A percentile compares a stretch with the other conserved stretches of the same genome.
Evolutionary conservation across 2,888 invertebrate genomes (phyloP).

Genomic region (Cyrtodaria siliqua): DNA sequence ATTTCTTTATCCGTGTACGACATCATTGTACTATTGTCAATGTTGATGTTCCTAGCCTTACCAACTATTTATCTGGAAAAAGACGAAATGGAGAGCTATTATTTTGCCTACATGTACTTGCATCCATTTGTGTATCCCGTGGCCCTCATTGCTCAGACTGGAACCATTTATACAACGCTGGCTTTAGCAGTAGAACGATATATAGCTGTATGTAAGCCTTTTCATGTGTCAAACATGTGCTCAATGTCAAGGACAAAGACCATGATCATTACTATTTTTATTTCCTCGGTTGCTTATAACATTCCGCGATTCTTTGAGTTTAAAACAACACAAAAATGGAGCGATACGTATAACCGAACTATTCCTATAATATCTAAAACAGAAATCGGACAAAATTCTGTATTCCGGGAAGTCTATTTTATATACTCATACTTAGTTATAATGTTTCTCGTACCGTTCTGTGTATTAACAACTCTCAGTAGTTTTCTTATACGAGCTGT

Average conservation of each 20-base stretch:
- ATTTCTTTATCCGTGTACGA: slow-evolving; percentile 98
- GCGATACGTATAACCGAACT: slow-evolving; percentile 66
- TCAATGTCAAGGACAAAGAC: slow-evolving; percentile 94
- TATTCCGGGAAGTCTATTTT: slow-evolving; percentile 81
- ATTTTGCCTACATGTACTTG: slow-evolving; percentile 91
- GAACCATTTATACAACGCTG: slow-evolving; percentile 94
- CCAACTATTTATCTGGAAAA: slow-evolving; percentile 87
- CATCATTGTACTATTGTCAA: slow-evolving; percentile 92
- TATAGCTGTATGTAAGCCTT: slow-evolving; percentile 92
- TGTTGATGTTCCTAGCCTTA: slow-evolving; percentile 82
- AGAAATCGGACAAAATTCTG: slow-evolving; percentile 75
- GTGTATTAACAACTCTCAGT: slow-evolving; percentile 80
- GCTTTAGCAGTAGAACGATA: slow-evolving; percentile 93
- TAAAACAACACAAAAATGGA: slow-evolving; percentile 65
- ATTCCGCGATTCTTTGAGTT: slow-evolving; percentile 89
- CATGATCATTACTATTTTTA: slow-evolving; percentile 93
- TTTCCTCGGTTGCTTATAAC: slow-evolving; percentile 95
- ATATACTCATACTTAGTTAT: slow-evolving; percentile 82
- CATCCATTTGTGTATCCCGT: slow-evolving; percentile 92
- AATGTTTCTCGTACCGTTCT: slow-evolving; percentile 84
- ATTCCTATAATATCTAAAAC: slow-evolving; percentile 67
- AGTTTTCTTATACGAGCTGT: slow-evolving; percentile 81
- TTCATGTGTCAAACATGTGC: slow-evolving; percentile 95
- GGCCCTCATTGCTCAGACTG: slow-evolving; percentile 95
- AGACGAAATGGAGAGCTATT: slow-evolving; percentile 92